Conservation (phyloP, 35 echinoderm and acorn worm genomes). For the Chiridota heheva region DNA sequence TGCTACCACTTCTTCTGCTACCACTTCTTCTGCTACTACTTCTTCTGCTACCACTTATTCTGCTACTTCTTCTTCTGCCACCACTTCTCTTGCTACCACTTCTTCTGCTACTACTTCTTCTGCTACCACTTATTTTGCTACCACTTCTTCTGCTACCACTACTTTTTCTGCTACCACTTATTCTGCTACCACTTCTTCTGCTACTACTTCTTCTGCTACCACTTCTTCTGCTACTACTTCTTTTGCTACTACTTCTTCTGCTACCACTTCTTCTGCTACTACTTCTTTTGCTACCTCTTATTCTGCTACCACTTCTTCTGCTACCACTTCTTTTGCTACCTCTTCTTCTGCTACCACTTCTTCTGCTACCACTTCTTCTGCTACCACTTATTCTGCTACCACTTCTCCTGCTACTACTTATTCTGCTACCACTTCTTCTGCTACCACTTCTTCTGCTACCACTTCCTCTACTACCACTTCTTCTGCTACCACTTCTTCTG, state of each 20-base stretch:
- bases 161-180: slow-evolving; percentile 11
- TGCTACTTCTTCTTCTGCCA: neutral
- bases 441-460: no score
- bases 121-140: slow-evolving; percentile 12
- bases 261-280: neutral
- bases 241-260: neutral
- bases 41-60: neutral
- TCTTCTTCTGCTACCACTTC: no score
- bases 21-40: no score
- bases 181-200: slow-evolving; percentile 14
- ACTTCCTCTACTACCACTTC: no score
- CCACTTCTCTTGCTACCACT: neutral
- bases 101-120: slow-evolving; percentile 3
- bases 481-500: no score
- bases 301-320: neutral
- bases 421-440: no score
- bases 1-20: no score
- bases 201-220: slow-evolving; percentile 21
- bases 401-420: no score
- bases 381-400: no score
- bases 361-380: no score
- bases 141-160: slow-evolving; percentile 15
- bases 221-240: neutral
- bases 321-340: no score
- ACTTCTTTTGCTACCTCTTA: neutral